Conservation (phyloP, 2,888 invertebrate genomes). For the Tupiocoris notatus region DNA sequence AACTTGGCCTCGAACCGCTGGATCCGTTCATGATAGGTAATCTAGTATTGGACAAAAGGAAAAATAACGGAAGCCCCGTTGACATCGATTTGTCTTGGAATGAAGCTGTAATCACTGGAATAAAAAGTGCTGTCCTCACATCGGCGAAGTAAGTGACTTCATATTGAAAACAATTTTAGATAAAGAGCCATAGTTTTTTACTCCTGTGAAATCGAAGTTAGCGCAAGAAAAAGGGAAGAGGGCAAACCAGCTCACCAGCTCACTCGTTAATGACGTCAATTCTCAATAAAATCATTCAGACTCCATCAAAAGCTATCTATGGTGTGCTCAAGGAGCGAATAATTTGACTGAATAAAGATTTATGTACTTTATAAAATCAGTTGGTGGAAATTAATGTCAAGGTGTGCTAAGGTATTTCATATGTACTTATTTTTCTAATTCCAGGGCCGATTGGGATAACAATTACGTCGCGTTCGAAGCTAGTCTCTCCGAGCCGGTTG, state of each 20-base stretch:
- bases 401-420: background rate
- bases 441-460: conserved; percentile 46
- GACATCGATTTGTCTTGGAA: conserved; percentile 45
- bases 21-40: conserved; percentile 46
- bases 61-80: conserved; percentile 43
- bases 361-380: too few relatives aligned
- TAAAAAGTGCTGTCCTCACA: conserved; percentile 40
- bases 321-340: too few relatives aligned
- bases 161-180: too few relatives aligned
- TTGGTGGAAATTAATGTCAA: background rate
- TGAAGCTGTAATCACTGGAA: conserved; percentile 43
- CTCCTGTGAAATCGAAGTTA: too few relatives aligned
- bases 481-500: conserved; percentile 43
- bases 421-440: background rate
- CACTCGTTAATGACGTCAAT: too few relatives aligned
- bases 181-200: too few relatives aligned
- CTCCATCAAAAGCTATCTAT: too few relatives aligned
- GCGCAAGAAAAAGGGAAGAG: too few relatives aligned
- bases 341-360: too few relatives aligned
- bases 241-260: too few relatives aligned
- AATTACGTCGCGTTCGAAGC: conserved; percentile 43
- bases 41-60: conserved; percentile 44
- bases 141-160: conserved; percentile 44
- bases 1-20: conserved; percentile 34
- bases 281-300: too few relatives aligned